Conservation (phyloP, 2,888 invertebrate genomes). For the Labia minor region DNA sequence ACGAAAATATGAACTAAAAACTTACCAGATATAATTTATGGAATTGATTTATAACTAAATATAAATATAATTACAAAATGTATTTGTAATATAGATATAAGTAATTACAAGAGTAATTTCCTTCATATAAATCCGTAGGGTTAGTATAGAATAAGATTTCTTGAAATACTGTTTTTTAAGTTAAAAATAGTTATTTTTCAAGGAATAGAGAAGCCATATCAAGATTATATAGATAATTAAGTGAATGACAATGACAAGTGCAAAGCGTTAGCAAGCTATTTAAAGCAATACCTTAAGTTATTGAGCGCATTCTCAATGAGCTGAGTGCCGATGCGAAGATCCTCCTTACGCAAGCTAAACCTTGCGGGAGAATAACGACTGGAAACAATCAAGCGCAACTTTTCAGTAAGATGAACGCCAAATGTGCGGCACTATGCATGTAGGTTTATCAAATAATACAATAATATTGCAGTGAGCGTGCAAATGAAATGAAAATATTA, state of each 20-base stretch:
- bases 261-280: not conserved
- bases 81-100: no score
- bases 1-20: no score
- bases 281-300: slow-evolving; percentile 58
- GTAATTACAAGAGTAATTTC: no score
- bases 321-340: slow-evolving; percentile 65
- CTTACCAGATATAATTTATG: no score
- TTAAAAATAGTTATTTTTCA: no score
- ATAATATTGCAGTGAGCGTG: slow-evolving; percentile 16
- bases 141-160: no score
- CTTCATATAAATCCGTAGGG: no score
- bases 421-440: slow-evolving; percentile 8
- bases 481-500: slow-evolving; percentile 28
- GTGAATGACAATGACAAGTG: not conserved
- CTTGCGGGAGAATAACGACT: slow-evolving; percentile 78
- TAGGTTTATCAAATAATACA: slow-evolving; percentile 9
- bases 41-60: no score
- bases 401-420: slow-evolving; percentile 17
- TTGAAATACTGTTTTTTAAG: no score
- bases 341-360: slow-evolving; percentile 69
- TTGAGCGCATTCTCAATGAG: slow-evolving; percentile 61
- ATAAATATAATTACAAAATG: no score
- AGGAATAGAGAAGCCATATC: no score
- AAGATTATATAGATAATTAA: slow-evolving; percentile 1
- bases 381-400: slow-evolving; percentile 32